These are phyloP conservation scores for Listronotus oregonensis DNA, from an alignment of 1,140 invertebrate species.

Conservation along the genomic window DNA sequence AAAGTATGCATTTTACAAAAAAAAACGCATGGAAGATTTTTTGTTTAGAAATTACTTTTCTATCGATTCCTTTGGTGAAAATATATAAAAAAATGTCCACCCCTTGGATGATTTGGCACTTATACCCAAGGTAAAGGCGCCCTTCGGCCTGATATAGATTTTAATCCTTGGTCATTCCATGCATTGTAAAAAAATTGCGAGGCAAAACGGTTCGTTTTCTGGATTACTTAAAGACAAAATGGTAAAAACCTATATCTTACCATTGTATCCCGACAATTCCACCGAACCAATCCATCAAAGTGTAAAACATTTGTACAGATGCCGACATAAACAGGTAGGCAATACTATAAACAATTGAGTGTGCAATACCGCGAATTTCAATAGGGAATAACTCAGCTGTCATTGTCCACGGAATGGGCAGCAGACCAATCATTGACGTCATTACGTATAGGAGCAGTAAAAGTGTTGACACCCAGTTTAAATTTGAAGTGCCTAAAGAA, in stretches of 20 bases:
- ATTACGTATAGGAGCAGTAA: conserved; percentile 55
- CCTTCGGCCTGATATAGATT: too few species aligned
- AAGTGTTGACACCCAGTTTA: conserved; percentile 41
- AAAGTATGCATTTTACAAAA: too few species aligned
- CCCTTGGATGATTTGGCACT: too few species aligned
- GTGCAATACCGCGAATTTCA: conserved; percentile 62
- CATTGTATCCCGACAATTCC: conserved; percentile 51
- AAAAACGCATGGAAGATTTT: too few species aligned
- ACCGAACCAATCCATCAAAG: conserved; percentile 43
- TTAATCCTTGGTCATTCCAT: too few species aligned
- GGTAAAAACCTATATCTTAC: conserved; percentile 14
- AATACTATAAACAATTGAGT: conserved; percentile 56
- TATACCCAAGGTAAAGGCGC: too few species aligned
- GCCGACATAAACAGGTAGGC: conserved; percentile 63
- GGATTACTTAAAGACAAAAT: too few species aligned
- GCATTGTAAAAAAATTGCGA: too few species aligned
- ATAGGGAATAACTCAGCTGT: conserved; percentile 66
- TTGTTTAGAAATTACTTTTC: too few species aligned
- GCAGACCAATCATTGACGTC: conserved; percentile 63
- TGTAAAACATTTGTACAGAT: conserved; percentile 60
- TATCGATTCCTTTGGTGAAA: too few species aligned
- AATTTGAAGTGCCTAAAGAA: conserved; percentile 26
- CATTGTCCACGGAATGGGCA: conserved; percentile 69
- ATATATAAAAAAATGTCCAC: too few species aligned
- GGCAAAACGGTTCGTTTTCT: too few species aligned